Conservation (phyloP, 2,888 invertebrate genomes). For the Archips crataeganus region DNA sequence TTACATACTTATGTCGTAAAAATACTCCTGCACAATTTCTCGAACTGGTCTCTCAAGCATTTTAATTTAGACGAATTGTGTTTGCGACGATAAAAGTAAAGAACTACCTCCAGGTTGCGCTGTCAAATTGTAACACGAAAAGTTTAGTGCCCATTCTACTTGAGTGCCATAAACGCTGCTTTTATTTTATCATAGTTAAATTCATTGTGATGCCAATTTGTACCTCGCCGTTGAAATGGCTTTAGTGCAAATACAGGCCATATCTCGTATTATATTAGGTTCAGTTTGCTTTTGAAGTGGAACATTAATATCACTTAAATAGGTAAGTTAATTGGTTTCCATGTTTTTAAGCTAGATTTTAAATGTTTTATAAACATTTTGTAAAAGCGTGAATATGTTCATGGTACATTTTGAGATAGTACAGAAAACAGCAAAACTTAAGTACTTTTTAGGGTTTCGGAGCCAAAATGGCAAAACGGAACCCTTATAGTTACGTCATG, state of each 20-base stretch:
- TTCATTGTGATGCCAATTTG: constrained; percentile 34
- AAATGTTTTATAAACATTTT: too few species aligned
- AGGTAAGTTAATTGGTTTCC: neutral
- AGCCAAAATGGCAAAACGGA: too few species aligned
- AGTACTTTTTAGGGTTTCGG: too few species aligned
- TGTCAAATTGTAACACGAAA: constrained; percentile 34
- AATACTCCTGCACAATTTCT: neutral
- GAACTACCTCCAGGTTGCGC: constrained; percentile 30
- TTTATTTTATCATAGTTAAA: constrained; percentile 34
- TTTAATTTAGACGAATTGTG: constrained; percentile 30
- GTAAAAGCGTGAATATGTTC: too few species aligned
- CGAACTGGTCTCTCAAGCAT: constrained; percentile 1
- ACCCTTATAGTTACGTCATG: too few species aligned
- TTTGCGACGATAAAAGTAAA: constrained; percentile 26
- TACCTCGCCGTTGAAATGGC: constrained; percentile 12
- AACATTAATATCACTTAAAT: neutral
- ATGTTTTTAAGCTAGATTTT: too few species aligned
- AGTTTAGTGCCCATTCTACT: constrained; percentile 32
- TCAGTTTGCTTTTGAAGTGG: neutral
- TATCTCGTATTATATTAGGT: neutral
- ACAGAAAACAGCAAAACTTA: too few species aligned
- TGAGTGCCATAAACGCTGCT: constrained; percentile 33
- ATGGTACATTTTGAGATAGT: too few species aligned
- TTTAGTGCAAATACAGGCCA: neutral
- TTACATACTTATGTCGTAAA: neutral